Evolutionary conservation across 2,888 invertebrate genomes (phyloP).

Genomic region (Plebejus anna): DNA sequence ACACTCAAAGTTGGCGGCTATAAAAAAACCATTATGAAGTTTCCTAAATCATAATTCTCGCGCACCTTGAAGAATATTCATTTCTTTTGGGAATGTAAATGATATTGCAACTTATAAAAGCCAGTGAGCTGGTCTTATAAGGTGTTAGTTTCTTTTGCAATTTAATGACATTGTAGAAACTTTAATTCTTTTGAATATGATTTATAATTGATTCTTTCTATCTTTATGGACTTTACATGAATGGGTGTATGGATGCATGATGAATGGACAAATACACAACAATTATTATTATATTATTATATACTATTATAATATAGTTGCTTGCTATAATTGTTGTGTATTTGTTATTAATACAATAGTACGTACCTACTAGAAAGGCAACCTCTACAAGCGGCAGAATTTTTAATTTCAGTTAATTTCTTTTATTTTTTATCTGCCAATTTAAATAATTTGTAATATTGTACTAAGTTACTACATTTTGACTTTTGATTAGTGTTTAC

Average conservation of each 20-base stretch:
- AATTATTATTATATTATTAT: too few relatives aligned
- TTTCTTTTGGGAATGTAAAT: slow-evolving; percentile 3
- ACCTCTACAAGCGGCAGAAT: too few relatives aligned
- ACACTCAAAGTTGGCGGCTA: slow-evolving; percentile 28
- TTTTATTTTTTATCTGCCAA: too few relatives aligned
- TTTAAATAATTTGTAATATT: too few relatives aligned
- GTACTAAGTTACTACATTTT: too few relatives aligned
- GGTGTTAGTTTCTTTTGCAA: neutral
- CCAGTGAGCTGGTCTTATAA: neutral
- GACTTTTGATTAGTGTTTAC: too few relatives aligned
- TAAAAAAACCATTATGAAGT: slow-evolving; percentile 31
- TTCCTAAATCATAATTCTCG: slow-evolving; percentile 28
- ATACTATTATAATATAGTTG: neutral
- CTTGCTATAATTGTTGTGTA: neutral
- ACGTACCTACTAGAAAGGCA: too few relatives aligned
- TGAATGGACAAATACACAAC: too few relatives aligned
- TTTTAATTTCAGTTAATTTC: too few relatives aligned
- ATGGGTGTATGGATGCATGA: neutral
- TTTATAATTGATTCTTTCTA: neutral
- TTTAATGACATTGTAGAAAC: neutral
- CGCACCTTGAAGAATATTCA: slow-evolving; percentile 7
- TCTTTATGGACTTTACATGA: neutral
- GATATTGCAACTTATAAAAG: slow-evolving; percentile 3
- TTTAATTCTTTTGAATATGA: neutral
- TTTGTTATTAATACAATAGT: too few relatives aligned